These are phyloP conservation scores for Columba guinea DNA, from an alignment of 2,797 vertebrate genomes.

Conservation along the genomic window DNA sequence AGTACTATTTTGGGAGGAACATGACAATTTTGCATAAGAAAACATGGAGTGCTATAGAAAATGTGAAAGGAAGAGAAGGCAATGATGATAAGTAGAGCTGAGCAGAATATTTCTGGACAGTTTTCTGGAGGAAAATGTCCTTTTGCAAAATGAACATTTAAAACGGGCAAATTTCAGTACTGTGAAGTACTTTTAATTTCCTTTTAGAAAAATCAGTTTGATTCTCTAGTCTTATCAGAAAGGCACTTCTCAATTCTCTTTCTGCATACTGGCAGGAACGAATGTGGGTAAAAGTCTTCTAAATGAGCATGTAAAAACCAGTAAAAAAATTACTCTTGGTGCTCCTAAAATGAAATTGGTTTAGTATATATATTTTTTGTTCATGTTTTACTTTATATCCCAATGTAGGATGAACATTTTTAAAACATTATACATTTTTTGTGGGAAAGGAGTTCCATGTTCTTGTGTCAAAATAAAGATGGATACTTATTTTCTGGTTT, in stretches of 20 bases:
- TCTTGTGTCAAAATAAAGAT: neutral
- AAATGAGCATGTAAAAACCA: neutral
- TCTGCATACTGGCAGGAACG: neutral
- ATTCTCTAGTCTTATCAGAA: neutral
- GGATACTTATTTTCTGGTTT: neutral
- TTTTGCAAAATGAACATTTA: slow-evolving; percentile 20
- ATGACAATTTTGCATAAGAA: neutral
- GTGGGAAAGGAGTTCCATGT: neutral
- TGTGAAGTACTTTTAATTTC: slow-evolving; percentile 22
- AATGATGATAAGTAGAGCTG: neutral
- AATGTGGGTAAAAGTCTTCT: neutral
- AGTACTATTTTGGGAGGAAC: slow-evolving; percentile 21
- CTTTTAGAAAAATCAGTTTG: slow-evolving; percentile 16
- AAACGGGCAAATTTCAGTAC: neutral
- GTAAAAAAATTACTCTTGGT: neutral
- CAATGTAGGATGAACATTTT: neutral
- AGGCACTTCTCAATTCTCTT: neutral
- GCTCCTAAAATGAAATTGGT: neutral
- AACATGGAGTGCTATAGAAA: slow-evolving; percentile 6
- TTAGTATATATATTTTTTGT: neutral
- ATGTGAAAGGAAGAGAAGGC: neutral
- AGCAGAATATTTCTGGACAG: neutral
- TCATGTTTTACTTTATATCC: neutral
- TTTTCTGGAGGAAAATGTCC: neutral
- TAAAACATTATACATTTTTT: neutral